Evolutionary conservation across 1,140 invertebrate species (phyloP).

Genomic region (Euwallacea fornicatus): DNA sequence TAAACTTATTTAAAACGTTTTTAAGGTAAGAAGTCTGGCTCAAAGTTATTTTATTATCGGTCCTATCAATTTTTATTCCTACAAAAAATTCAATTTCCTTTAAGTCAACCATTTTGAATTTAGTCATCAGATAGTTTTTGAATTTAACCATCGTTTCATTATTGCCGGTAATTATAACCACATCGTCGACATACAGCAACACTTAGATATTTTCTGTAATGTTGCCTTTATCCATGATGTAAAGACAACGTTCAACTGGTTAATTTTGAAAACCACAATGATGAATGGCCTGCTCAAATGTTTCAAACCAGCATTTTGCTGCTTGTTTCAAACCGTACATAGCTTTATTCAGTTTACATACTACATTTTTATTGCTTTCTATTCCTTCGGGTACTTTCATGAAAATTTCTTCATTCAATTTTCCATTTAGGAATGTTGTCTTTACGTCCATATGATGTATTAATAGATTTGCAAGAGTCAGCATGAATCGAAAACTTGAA

Average conservation of each 20-base stretch:
- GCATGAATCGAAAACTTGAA: slow-evolving; percentile 42
- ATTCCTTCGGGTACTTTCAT: slow-evolving; percentile 51
- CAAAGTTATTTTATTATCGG: neutral
- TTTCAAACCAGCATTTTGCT: slow-evolving; percentile 13
- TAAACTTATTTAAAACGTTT: slow-evolving; percentile 17
- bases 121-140: neutral
- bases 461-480: no score
- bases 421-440: slow-evolving; percentile 52
- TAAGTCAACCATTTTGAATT: slow-evolving; percentile 9
- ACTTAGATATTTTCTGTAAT: neutral
- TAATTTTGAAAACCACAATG: neutral
- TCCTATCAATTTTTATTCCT: neutral
- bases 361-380: slow-evolving; percentile 23
- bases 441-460: slow-evolving; percentile 52
- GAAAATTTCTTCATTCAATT: slow-evolving; percentile 50
- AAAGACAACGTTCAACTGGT: neutral
- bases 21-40: slow-evolving; percentile 2
- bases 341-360: slow-evolving; percentile 12
- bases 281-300: slow-evolving; percentile 4
- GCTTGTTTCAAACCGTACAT: slow-evolving; percentile 16
- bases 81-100: slow-evolving; percentile 5
- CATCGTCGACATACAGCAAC: neutral
- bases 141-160: neutral
- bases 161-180: neutral
- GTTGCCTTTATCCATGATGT: neutral